These are phyloP conservation scores for Limonius californicus DNA, from an alignment of 1,140 invertebrate genomes.

Conservation along the genomic window DNA sequence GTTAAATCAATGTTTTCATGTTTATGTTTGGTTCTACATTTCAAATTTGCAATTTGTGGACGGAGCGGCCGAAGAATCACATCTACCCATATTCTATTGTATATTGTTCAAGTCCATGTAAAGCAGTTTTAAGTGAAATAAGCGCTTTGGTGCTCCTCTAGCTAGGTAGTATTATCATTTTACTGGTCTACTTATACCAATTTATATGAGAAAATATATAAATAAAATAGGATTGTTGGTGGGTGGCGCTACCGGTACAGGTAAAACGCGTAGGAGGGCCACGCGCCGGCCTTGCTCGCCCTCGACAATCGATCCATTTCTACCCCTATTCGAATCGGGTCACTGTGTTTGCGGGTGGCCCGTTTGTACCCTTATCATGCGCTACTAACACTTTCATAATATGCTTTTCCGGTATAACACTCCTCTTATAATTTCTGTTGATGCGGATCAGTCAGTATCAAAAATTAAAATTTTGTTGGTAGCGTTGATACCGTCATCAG, in stretches of 20 bases:
- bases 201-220: constrained; percentile 4
- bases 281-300: constrained; percentile 43
- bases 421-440: neutral
- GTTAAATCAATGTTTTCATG: no score
- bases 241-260: constrained; percentile 25
- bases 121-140: no score
- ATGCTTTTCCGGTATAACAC: neutral
- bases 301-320: constrained; percentile 37
- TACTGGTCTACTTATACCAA: neutral
- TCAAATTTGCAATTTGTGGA: no score
- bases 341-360: constrained; percentile 46
- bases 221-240: constrained; percentile 2
- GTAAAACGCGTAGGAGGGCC: constrained; percentile 39
- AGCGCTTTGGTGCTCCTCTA: no score
- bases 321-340: constrained; percentile 42
- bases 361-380: constrained; percentile 26
- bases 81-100: no score
- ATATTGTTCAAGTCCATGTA: no score
- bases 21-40: no score
- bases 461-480: no score
- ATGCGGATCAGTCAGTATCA: no score
- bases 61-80: no score
- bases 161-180: no score
- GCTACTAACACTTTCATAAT: constrained; percentile 2
- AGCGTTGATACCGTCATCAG: no score